Evolutionary conservation across 2,888 invertebrate species (phyloP).

Genomic region (Geotrupes spiniger): DNA sequence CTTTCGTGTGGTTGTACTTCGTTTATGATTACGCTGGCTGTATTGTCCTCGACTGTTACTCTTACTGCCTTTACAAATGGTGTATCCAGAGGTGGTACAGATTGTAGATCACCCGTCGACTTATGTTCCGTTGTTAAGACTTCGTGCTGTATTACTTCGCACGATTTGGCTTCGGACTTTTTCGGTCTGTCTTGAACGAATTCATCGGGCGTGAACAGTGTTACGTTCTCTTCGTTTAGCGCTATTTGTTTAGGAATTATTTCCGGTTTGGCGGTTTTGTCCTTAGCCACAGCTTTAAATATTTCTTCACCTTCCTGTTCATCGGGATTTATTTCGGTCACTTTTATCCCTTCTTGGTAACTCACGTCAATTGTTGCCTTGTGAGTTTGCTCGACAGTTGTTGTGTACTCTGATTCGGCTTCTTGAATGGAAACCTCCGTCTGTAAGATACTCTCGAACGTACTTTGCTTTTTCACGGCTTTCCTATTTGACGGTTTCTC

Average conservation of each 20-base stretch:
- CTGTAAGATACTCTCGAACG: conserved; percentile 37
- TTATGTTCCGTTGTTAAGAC: conserved; percentile 53
- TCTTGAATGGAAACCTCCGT: conserved; percentile 38
- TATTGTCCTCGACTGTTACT: conserved; percentile 44
- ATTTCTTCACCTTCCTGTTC: conserved; percentile 48
- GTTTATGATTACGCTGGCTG: conserved; percentile 48
- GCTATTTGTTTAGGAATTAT: conserved; percentile 50
- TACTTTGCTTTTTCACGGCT: conserved; percentile 36
- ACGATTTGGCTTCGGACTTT: conserved; percentile 27
- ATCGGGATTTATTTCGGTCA: conserved; percentile 45
- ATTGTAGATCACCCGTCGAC: conserved; percentile 52
- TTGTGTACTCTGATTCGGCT: conserved; percentile 35
- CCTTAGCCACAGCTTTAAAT: conserved; percentile 47
- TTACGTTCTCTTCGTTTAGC: conserved; percentile 45
- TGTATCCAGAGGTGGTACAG: conserved; percentile 46
- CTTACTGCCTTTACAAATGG: conserved; percentile 50
- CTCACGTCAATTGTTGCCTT: conserved; percentile 23
- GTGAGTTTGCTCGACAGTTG: conserved; percentile 21
- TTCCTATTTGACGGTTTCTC: conserved; percentile 18
- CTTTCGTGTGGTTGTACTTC: conserved; percentile 52
- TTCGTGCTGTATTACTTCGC: conserved; percentile 44
- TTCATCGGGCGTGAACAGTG: conserved; percentile 32
- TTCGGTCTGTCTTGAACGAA: conserved; percentile 32
- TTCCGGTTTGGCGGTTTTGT: conserved; percentile 50
- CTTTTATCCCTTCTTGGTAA: conserved; percentile 42